Conservation (phyloP, 2,113 vertebrate genomes). For the Bos indicus region DNA sequence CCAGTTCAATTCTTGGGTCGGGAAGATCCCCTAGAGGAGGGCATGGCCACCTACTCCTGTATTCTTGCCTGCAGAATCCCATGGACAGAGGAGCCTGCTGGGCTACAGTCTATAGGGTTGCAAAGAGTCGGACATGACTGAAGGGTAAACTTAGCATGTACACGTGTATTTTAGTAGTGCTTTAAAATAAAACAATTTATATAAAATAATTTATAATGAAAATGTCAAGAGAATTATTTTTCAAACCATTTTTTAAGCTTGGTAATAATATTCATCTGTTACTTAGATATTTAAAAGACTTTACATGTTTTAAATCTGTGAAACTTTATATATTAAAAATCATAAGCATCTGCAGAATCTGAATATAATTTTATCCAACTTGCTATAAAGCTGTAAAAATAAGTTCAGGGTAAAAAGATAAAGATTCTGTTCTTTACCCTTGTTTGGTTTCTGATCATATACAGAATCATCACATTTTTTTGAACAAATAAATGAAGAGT, state of each 20-base stretch:
- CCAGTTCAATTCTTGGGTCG: background rate
- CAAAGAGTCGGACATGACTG: background rate
- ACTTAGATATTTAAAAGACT: background rate
- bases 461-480: background rate
- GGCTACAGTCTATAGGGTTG: background rate
- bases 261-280: background rate
- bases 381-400: background rate
- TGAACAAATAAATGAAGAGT: background rate
- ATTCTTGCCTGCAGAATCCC: background rate
- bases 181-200: background rate
- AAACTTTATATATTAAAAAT: background rate
- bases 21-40: background rate
- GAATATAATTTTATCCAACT: background rate
- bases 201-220: background rate
- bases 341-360: background rate
- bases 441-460: background rate
- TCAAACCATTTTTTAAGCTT: slow-evolving; percentile 24
- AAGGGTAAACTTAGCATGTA: background rate
- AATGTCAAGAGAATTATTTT: background rate
- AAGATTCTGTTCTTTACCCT: background rate
- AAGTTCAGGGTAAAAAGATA: background rate
- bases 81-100: background rate
- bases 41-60: background rate
- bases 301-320: slow-evolving; percentile 4
- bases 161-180: background rate